Base-by-base conservation (phyloP, 2,797 vertebrate species). In the Hippoglossus hippoglossus region DNA sequence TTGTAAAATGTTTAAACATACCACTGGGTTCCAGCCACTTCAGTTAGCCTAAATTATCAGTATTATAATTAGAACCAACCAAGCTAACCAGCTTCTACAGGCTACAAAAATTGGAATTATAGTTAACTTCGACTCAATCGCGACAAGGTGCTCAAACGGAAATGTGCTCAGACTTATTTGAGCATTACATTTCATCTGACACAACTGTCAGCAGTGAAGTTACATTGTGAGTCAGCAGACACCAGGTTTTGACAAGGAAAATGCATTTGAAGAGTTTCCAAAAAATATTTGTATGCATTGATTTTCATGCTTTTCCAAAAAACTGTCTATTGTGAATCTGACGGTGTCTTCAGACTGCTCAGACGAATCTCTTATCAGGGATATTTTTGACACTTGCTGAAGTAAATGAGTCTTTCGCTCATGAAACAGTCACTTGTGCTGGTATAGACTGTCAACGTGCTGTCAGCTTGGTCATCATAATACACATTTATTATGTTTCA, bases 141-240 rank as follows among this genome's bases (percentile, higher is more conserved):
- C 12, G 26, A 53, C 41, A 44, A 50, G 13, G 16, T 21, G 16
- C 13, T 63, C 49, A 53, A 22, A 46, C 18, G 47, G 47, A 63
- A 58, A 36, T 61, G 19, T 34, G 41, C 22, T 18, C 41, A 44
- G 41, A 16, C 15, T 13, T 39, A 12, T 44, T 44, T 16, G 16
- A 18, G 41, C 41, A 44, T 56, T 54, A 47, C 15, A 44, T 80
- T 63, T 63, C 24, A 54, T 31, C 18, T 5, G 60, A 34, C 41
- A 6, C 25, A 7, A 61, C 8, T 25, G 25, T 25, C 41, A 47
- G 12, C 39, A 19, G 57, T 58, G 36, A 21, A 7, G 54, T 56
- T 56, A 34, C 6, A 19, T 10, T 22, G 34, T 58, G n/a, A n/a
- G 31, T 39, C 36, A 4, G 34, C n/a, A 58, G 18, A 39, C 11